Percentiles rank a stretch among this genome's conserved stretches.
Conservation (phyloP, 1,140 invertebrate species). For the Macrobrachium rosenbergii region DNA sequence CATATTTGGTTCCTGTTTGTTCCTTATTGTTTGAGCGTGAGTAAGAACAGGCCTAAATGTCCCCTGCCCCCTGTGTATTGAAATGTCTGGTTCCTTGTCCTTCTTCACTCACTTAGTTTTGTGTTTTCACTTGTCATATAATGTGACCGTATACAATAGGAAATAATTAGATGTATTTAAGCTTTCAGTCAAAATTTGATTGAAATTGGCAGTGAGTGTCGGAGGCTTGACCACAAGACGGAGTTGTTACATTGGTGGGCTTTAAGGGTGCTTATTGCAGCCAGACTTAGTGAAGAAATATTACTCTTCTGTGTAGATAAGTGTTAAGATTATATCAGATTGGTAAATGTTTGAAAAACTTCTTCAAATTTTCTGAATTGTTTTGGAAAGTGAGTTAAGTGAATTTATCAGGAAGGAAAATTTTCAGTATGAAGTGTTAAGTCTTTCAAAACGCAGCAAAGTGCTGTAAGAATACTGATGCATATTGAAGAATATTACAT, state of each 20-base stretch:
- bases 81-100: background rate
- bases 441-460: too few relatives aligned
- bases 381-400: too few relatives aligned
- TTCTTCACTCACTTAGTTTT: background rate
- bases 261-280: constrained; percentile 3
- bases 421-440: too few relatives aligned
- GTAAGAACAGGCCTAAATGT: constrained; percentile 59
- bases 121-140: constrained; percentile 9
- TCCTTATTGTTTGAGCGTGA: constrained; percentile 51
- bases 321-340: constrained; percentile 3
- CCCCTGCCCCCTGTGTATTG: constrained; percentile 17
- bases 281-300: background rate
- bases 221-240: too few relatives aligned
- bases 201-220: too few relatives aligned
- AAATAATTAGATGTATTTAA: too few relatives aligned
- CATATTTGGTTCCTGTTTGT: constrained; percentile 41
- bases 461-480: too few relatives aligned
- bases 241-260: constrained; percentile 4
- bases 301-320: background rate
- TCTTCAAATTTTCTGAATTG: too few relatives aligned
- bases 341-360: background rate
- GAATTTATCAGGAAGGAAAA: too few relatives aligned
- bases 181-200: too few relatives aligned
- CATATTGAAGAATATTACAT: too few relatives aligned
- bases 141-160: background rate